Evolutionary conservation across 2,113 vertebrate species (phyloP).

Genomic region (Tyrannus savana): DNA sequence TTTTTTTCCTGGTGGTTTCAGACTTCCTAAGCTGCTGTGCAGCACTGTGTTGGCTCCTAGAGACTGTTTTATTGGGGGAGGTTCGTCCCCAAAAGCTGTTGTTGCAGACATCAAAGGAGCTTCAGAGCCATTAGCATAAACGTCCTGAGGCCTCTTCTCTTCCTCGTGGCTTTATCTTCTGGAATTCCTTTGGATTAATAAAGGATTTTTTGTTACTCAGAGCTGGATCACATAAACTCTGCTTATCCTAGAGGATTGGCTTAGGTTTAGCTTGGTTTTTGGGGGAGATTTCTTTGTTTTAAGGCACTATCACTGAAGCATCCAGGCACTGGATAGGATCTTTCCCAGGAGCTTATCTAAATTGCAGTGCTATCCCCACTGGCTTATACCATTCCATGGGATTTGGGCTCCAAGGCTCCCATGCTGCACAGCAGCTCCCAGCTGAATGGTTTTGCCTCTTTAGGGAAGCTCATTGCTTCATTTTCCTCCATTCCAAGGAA

Average conservation of each 20-base stretch:
- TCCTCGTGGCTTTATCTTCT: slow-evolving; percentile 32
- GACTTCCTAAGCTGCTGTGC: neutral
- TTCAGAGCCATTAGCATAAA: neutral
- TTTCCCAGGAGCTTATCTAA: neutral
- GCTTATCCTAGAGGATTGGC: neutral
- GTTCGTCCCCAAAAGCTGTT: neutral
- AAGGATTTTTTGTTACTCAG: neutral
- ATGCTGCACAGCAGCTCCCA: neutral
- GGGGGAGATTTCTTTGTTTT: neutral
- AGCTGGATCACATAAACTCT: neutral
- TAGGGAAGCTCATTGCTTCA: neutral
- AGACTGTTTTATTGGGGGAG: neutral
- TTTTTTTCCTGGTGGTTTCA: neutral
- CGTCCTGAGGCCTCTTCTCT: neutral
- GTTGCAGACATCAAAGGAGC: slow-evolving; percentile 23
- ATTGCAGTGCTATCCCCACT: neutral
- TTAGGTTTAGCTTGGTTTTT: slow-evolving; percentile 5
- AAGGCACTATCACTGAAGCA: neutral
- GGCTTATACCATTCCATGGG: neutral
- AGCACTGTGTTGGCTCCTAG: neutral
- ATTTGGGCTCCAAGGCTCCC: neutral
- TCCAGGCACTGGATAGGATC: neutral
- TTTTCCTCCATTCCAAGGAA: neutral
- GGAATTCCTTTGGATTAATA: slow-evolving; percentile 39
- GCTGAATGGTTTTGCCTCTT: neutral